phyloP scores from a whole-genome alignment of 1,140 invertebrate genomes.

The Arion vulgaris region DNA sequence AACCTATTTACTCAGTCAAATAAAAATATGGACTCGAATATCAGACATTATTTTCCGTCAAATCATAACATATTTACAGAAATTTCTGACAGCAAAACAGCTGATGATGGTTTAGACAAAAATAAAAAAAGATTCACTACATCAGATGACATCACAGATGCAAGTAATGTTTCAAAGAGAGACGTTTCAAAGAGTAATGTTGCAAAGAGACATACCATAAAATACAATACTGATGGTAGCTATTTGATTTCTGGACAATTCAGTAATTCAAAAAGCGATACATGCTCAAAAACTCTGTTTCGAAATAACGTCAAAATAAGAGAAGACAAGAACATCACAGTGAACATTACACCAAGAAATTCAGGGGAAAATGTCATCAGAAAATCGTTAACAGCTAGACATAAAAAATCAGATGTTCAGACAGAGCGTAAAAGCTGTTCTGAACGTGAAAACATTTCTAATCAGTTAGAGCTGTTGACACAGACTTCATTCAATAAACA shows the following conservation, averaged over 20 bases:
- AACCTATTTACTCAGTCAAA: neutral
- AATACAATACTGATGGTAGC: neutral
- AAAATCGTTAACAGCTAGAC: neutral
- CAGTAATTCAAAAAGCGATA: neutral
- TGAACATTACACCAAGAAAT: neutral
- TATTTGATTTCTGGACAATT: neutral
- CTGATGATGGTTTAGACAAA: neutral
- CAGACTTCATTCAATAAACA: neutral
- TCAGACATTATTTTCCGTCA: neutral
- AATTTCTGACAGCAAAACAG: neutral
- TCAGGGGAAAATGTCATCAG: neutral
- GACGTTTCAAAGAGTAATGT: too few species aligned
- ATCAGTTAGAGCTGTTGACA: neutral
- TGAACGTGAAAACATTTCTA: neutral
- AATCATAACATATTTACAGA: neutral
- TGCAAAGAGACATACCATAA: neutral
- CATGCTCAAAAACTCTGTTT: neutral
- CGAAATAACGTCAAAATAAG: neutral
- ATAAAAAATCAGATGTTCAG: neutral
- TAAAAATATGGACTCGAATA: neutral
- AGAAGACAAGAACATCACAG: neutral
- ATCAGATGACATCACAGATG: neutral
- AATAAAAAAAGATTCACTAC: neutral
- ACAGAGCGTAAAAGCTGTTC: neutral
- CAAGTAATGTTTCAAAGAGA: neutral